A percentile compares a stretch with the other conserved stretches of the same genome.
Conservation (phyloP, 2,888 invertebrate genomes). For the Erebia palarica region DNA sequence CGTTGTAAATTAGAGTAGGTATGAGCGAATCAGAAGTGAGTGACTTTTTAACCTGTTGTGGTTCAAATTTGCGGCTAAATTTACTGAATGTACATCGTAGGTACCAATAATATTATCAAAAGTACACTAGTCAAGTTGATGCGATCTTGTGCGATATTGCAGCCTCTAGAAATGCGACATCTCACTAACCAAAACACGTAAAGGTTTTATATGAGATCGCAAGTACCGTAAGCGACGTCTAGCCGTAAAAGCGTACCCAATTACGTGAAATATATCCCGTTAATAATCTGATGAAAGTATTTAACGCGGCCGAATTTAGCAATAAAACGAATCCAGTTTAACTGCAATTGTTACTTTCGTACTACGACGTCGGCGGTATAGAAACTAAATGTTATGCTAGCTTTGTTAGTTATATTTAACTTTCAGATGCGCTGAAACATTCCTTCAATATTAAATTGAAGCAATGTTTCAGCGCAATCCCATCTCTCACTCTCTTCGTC, state of each 20-base stretch:
- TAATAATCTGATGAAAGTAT: constrained; percentile 39
- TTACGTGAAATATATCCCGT: constrained; percentile 34
- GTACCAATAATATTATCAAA: too few species aligned
- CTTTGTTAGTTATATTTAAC: constrained; percentile 7
- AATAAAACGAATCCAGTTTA: constrained; percentile 34
- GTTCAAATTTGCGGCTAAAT: too few species aligned
- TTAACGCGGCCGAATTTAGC: constrained; percentile 33
- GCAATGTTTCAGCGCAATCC: too few species aligned
- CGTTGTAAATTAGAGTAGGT: too few species aligned
- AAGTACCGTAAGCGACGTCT: constrained; percentile 34
- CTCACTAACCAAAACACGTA: neutral
- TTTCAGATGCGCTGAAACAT: too few species aligned
- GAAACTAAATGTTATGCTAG: neutral
- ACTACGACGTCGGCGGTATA: constrained; percentile 17
- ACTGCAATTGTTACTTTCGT: constrained; percentile 30
- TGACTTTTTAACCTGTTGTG: too few species aligned
- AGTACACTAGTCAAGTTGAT: neutral
- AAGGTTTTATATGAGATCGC: constrained; percentile 22
- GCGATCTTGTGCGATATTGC: neutral
- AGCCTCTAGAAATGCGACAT: neutral
- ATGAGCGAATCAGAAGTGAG: too few species aligned
- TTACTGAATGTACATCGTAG: too few species aligned
- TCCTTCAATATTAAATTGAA: too few species aligned
- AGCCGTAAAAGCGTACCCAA: constrained; percentile 28
- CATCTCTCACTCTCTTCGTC: neutral